Evolutionary conservation across 2,113 vertebrate species (phyloP).

Genomic region (Columba livia): DNA sequence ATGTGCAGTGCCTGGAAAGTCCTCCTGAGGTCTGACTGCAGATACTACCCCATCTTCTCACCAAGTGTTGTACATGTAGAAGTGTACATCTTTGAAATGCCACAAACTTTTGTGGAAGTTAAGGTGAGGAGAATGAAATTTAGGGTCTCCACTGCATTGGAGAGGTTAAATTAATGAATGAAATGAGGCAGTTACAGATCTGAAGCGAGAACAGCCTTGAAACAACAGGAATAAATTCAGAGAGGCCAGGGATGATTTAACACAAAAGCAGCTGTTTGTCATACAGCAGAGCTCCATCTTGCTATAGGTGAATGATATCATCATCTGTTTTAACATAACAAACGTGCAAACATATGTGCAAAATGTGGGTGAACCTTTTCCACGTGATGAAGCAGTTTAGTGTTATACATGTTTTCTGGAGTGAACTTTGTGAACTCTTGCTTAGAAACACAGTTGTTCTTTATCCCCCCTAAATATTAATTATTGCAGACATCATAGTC

Average conservation of each 20-base stretch:
- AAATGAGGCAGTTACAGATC: background rate
- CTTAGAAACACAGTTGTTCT: background rate
- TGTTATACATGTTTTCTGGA: background rate
- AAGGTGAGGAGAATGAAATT: background rate
- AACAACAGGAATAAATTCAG: background rate
- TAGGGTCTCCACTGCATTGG: background rate
- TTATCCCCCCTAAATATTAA: background rate
- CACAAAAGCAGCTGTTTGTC: background rate
- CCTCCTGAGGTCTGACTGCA: background rate
- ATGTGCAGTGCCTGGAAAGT: background rate
- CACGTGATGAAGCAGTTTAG: background rate
- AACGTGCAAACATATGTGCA: slow-evolving; percentile 3
- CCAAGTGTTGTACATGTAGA: background rate
- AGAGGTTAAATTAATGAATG: background rate
- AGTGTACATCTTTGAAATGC: background rate
- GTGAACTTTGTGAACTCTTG: background rate
- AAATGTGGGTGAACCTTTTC: background rate
- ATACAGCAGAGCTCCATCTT: background rate
- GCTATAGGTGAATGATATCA: slow-evolving; percentile 5
- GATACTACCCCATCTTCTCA: background rate
- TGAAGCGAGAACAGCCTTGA: background rate
- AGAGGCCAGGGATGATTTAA: background rate
- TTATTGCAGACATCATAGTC: background rate
- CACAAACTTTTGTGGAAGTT: background rate
- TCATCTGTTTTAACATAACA: slow-evolving; percentile 19